Conservation (phyloP, 2,113 vertebrate genomes). For the Pomatorhinus ruficollis region DNA sequence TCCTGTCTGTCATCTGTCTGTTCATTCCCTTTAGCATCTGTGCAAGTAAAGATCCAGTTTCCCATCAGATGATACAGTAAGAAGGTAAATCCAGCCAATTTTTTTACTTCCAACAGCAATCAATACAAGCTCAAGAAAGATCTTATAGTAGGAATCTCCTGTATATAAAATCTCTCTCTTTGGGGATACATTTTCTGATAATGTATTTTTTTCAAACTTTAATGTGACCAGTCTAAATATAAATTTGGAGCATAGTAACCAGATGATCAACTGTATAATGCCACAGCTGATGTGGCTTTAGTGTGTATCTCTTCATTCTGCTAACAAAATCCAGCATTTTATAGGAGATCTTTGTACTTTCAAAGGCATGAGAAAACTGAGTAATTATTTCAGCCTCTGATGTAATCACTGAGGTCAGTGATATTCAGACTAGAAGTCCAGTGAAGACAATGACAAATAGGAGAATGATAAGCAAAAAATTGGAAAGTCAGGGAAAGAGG, state of each 20-base stretch:
- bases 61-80: neutral
- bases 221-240: neutral
- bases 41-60: neutral
- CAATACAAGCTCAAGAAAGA: neutral
- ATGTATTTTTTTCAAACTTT: neutral
- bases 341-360: neutral
- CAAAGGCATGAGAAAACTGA: neutral
- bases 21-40: neutral
- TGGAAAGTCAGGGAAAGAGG: neutral
- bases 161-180: neutral
- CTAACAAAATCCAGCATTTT: neutral
- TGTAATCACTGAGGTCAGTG: neutral
- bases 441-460: neutral
- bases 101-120: neutral
- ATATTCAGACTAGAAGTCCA: neutral
- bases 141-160: neutral
- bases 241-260: neutral
- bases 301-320: neutral
- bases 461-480: neutral
- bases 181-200: neutral
- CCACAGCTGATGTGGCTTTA: fast-evolving
- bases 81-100: neutral
- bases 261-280: neutral
- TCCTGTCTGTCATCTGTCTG: neutral
- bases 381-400: neutral